A percentile compares a stretch with the other conserved stretches of the same genome.
Conservation (phyloP, 2,113 vertebrate species). For the Mugil cephalus region DNA sequence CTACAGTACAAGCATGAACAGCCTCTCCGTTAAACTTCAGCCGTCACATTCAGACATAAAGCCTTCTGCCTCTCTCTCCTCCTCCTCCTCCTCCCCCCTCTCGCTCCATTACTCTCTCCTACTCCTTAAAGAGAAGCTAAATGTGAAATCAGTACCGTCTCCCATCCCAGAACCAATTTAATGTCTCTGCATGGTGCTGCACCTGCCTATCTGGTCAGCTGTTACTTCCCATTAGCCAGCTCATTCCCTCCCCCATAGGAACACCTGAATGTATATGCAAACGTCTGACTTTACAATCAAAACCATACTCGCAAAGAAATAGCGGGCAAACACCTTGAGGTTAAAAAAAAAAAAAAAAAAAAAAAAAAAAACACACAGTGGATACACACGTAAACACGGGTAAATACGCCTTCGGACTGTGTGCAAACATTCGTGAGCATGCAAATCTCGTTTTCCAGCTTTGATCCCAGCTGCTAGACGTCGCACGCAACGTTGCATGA, state of each 20-base stretch:
- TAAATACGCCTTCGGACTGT: conserved; percentile 19
- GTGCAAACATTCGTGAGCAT: conserved; percentile 53
- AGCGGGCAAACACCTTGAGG: background rate
- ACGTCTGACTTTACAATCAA: conserved; percentile 32
- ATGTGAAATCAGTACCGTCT: conserved; percentile 42
- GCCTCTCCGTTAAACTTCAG: background rate
- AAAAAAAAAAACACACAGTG: too few relatives aligned
- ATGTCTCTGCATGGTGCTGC: conserved; percentile 66
- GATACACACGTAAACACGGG: background rate
- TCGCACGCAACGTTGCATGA: conserved; percentile 49
- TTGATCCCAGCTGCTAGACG: conserved; percentile 58
- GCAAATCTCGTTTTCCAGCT: conserved; percentile 48
- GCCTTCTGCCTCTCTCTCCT: background rate
- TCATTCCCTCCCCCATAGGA: conserved; percentile 6
- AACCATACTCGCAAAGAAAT: too few relatives aligned
- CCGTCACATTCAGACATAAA: conserved; percentile 10
- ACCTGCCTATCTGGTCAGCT: conserved; percentile 57
- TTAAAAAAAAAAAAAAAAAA: too few relatives aligned
- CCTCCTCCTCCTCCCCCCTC: background rate
- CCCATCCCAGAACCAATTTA: conserved; percentile 71
- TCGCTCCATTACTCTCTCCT: conserved; percentile 27
- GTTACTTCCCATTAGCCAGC: conserved; percentile 49
- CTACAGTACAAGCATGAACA: background rate
- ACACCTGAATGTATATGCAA: conserved; percentile 40
- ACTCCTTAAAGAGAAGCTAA: conserved; percentile 45